These are phyloP conservation scores for Sipunculus nudus DNA, from an alignment of 2,888 invertebrate genomes.

Conservation along the genomic window DNA sequence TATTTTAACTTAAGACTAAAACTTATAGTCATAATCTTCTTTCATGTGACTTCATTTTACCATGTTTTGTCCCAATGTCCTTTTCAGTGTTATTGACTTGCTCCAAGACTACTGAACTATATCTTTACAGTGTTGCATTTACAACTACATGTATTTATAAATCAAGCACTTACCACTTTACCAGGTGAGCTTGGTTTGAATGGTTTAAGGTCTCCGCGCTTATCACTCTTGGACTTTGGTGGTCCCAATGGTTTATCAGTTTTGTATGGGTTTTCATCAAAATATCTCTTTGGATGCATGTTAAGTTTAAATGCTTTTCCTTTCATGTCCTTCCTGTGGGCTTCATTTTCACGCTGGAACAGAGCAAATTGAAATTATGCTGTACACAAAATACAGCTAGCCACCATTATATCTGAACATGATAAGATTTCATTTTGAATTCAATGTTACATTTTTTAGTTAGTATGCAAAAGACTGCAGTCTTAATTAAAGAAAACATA, in stretches of 20 bases:
- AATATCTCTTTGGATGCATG: conserved; percentile 61
- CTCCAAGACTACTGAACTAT: too few species aligned
- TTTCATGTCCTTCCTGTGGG: conserved; percentile 59
- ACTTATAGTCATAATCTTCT: too few species aligned
- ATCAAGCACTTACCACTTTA: conserved; percentile 60
- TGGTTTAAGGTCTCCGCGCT: conserved; percentile 50
- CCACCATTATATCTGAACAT: too few species aligned
- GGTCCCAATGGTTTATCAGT: conserved; percentile 50
- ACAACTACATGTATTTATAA: too few species aligned
- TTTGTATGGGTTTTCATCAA: conserved; percentile 62
- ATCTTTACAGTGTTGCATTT: too few species aligned
- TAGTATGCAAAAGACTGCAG: not conserved
- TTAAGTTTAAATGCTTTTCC: conserved; percentile 63
- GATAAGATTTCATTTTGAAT: not conserved
- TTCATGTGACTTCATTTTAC: too few species aligned
- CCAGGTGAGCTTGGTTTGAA: conserved; percentile 65
- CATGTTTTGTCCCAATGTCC: too few species aligned
- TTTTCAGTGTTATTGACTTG: too few species aligned
- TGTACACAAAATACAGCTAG: too few species aligned
- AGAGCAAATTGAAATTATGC: too few species aligned
- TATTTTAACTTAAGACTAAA: too few species aligned
- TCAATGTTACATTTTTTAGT: not conserved
- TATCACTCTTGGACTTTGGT: conserved; percentile 16
- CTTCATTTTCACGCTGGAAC: conserved; percentile 56
- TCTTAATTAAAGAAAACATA: too few species aligned